These are phyloP conservation scores for Leptura quadrifasciata DNA, from an alignment of 2,888 invertebrate species.

Conservation along the genomic window DNA sequence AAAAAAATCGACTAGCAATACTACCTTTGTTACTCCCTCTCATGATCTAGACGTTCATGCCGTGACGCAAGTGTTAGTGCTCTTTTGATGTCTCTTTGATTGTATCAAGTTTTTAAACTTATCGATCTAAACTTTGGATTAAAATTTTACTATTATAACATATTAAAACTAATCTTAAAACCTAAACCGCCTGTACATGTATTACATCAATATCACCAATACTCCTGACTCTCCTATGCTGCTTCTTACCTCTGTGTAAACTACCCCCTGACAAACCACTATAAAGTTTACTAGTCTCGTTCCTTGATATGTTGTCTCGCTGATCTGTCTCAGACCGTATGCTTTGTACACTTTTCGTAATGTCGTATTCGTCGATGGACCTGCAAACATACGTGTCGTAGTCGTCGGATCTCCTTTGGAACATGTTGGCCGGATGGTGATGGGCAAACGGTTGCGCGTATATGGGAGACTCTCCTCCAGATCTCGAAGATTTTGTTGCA, in stretches of 20 bases:
- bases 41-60: too few relatives aligned
- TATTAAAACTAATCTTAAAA: background rate
- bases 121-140: background rate
- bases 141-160: constrained; percentile 2
- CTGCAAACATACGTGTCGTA: constrained; percentile 71
- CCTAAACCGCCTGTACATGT: constrained; percentile 57
- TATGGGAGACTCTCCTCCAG: constrained; percentile 71
- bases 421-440: constrained; percentile 51
- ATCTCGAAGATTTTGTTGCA: constrained; percentile 68
- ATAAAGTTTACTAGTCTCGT: constrained; percentile 53
- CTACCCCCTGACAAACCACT: constrained; percentile 72
- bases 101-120: background rate
- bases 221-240: constrained; percentile 82
- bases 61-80: too few relatives aligned
- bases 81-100: background rate
- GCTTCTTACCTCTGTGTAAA: constrained; percentile 74
- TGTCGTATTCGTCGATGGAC: constrained; percentile 62
- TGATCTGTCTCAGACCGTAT: constrained; percentile 52
- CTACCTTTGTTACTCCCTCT: too few relatives aligned
- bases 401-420: constrained; percentile 67
- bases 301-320: constrained; percentile 54
- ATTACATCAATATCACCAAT: constrained; percentile 84
- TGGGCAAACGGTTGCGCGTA: constrained; percentile 68
- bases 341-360: constrained; percentile 61
- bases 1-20: too few relatives aligned